Evolutionary conservation across 2,113 vertebrate genomes (phyloP).

Genomic region (Python bivittatus): DNA sequence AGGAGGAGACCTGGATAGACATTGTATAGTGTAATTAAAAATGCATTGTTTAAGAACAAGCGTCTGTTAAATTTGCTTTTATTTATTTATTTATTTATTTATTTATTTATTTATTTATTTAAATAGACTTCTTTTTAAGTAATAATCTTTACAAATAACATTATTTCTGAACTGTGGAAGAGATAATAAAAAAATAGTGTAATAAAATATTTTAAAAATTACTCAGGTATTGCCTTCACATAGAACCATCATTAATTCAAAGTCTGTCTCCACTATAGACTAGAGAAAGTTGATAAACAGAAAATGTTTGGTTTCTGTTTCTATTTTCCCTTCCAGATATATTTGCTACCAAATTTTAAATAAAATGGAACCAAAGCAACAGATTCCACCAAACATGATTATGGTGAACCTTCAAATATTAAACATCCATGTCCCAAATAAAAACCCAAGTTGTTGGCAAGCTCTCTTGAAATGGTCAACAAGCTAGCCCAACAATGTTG

Average conservation of each 20-base stretch:
- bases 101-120: background rate
- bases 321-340: slow-evolving; percentile 52
- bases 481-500: slow-evolving; percentile 52
- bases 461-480: slow-evolving; percentile 59
- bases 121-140: background rate
- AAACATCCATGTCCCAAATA: slow-evolving; percentile 65
- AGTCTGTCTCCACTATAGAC: slow-evolving; percentile 41
- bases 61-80: background rate
- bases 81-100: background rate
- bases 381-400: slow-evolving; percentile 65
- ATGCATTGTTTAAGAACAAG: background rate
- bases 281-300: slow-evolving; percentile 59
- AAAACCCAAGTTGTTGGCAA: slow-evolving; percentile 71
- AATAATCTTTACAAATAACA: slow-evolving; percentile 42
- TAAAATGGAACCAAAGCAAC: slow-evolving; percentile 66
- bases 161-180: slow-evolving; percentile 29
- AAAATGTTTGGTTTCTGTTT: slow-evolving; percentile 13
- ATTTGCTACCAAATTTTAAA: slow-evolving; percentile 63
- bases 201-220: slow-evolving; percentile 60
- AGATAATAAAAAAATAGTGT: slow-evolving; percentile 43
- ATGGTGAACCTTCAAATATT: slow-evolving; percentile 64
- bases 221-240: slow-evolving; percentile 56
- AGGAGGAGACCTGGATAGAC: background rate
- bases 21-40: background rate
- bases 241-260: slow-evolving; percentile 70